Conservation (phyloP, 64 coral and sea anemone genomes). For the Anthopleura sola region DNA sequence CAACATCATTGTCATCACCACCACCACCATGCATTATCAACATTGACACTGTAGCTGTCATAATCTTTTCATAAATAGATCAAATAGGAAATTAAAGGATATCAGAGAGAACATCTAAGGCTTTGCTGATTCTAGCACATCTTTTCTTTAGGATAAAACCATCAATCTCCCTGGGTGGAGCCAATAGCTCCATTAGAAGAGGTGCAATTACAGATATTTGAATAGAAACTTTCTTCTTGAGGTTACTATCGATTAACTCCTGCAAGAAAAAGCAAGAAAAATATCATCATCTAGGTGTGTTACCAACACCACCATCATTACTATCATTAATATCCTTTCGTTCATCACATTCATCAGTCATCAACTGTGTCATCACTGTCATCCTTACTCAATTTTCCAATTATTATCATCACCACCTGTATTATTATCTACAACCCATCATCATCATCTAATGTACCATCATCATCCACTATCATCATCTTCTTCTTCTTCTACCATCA, state of each 20-base stretch:
- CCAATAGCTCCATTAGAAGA: slow-evolving; percentile 53
- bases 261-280: slow-evolving; percentile 6
- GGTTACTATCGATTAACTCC: slow-evolving; percentile 74
- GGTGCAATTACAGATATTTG: slow-evolving; percentile 44
- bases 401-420: background rate
- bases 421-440: too few relatives aligned
- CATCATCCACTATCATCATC: too few relatives aligned
- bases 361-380: background rate
- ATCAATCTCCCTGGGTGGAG: slow-evolving; percentile 65
- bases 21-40: too few relatives aligned
- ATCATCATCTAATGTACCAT: too few relatives aligned
- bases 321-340: background rate
- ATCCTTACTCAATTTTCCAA: background rate
- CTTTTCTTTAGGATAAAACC: slow-evolving; percentile 49
- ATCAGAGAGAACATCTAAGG: slow-evolving; percentile 76
- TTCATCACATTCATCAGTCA: too few relatives aligned
- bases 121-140: slow-evolving; percentile 73
- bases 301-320: background rate
- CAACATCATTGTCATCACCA: too few relatives aligned
- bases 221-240: slow-evolving; percentile 36
- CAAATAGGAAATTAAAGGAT: slow-evolving; percentile 39
- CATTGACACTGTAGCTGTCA: too few relatives aligned
- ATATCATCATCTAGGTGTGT: background rate
- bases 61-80: too few relatives aligned
- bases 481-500: too few relatives aligned